These are phyloP conservation scores for Whitmania pigra DNA, from an alignment of 1,140 invertebrate species.

Conservation along the genomic window DNA sequence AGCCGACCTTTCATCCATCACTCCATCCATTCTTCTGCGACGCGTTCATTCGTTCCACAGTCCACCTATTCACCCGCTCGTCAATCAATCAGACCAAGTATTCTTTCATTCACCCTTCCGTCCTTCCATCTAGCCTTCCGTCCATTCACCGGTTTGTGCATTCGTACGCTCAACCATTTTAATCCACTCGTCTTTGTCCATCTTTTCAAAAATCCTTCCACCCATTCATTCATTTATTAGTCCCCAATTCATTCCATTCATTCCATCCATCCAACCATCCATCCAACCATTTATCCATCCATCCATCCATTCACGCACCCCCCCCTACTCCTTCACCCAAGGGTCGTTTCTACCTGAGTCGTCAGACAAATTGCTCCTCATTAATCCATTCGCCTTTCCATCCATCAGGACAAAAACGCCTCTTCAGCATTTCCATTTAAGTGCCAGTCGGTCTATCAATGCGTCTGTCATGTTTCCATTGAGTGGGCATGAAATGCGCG, in stretches of 20 bases:
- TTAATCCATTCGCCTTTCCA: neutral
- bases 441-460: too few relatives aligned
- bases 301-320: neutral
- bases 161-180: too few relatives aligned
- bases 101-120: neutral
- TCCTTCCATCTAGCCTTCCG: neutral
- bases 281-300: neutral
- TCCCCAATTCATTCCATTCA: neutral
- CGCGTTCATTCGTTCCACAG: neutral
- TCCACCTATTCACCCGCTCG: conserved; percentile 5
- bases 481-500: too few relatives aligned
- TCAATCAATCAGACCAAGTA: neutral
- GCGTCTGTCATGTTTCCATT: too few relatives aligned
- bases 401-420: neutral
- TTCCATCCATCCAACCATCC: neutral
- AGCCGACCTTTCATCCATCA: neutral
- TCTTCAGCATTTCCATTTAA: too few relatives aligned
- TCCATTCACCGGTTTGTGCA: neutral
- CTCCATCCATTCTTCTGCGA: neutral
- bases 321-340: neutral
- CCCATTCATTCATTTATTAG: neutral
- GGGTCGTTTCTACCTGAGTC: too few relatives aligned
- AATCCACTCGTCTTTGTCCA: too few relatives aligned
- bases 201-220: too few relatives aligned
- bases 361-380: neutral